phyloP scores from a whole-genome alignment of 2,888 invertebrate genomes.

The Ochropacha duplaris region DNA sequence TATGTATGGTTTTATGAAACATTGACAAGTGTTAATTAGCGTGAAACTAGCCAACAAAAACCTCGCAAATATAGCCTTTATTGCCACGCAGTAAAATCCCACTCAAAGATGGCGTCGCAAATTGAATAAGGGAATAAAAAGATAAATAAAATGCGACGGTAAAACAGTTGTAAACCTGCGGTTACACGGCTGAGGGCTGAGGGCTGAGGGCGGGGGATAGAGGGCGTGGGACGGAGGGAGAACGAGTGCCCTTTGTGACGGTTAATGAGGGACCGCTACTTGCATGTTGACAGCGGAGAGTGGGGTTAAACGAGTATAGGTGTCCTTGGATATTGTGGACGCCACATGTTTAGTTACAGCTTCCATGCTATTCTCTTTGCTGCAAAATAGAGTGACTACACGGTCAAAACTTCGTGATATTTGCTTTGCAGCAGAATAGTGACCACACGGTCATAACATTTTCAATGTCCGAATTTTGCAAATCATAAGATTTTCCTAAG shows the following conservation, averaged over 20 bases:
- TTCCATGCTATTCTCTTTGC: no score
- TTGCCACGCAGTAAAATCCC: conserved; percentile 25
- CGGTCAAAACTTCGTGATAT: no score
- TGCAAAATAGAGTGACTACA: background rate
- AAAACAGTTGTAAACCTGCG: conserved; percentile 38
- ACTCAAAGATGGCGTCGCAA: conserved; percentile 13
- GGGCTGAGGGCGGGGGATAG: background rate
- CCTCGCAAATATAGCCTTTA: conserved; percentile 25
- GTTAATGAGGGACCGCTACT: background rate
- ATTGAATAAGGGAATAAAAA: conserved; percentile 39
- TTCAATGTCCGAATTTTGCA: no score
- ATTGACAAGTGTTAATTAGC: conserved; percentile 27
- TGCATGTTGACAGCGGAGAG: background rate
- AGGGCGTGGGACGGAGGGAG: no score
- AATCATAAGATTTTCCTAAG: no score
- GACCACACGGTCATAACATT: no score
- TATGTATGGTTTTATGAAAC: background rate
- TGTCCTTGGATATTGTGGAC: background rate
- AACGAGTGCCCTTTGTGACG: background rate
- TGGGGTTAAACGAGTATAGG: background rate
- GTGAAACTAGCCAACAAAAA: conserved; percentile 23
- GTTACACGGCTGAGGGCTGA: conserved; percentile 23
- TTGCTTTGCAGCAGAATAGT: no score
- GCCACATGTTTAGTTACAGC: background rate
- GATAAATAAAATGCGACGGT: conserved; percentile 35